Evolutionary conservation across 2,797 vertebrate genomes (phyloP), one percentile per base, ranked within the genome.

Genomic region (Notolabrus celidotus): DNA sequence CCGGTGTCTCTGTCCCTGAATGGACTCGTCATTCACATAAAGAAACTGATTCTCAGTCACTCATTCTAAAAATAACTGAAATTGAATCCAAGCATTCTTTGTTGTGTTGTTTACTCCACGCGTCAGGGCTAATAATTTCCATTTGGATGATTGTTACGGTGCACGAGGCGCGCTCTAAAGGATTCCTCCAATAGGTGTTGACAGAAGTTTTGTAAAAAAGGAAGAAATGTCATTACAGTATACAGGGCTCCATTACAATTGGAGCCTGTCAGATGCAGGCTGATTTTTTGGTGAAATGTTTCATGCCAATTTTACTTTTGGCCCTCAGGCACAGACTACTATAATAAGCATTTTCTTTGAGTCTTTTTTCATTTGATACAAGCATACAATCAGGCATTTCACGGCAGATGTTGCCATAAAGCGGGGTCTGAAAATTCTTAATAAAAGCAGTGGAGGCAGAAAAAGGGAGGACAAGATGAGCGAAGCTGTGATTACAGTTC

Each of bases 401-500:
- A 82, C 79, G 68, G 80, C 55, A 58, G 23, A 71, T 77, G 78
- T 66, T 77, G 65, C 82, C 62, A 78, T 74, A 71, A 87, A 84
- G 66, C 36, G 54, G 47, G 71, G 81, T 78, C 79, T 74, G 75
- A 69, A 80, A 56, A 74, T 77, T 69, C 42, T 59, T 78, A 77
- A 83, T 88, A 83, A 84, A 87, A 85, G 71, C 59, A 61, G 70
- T 15, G 29, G 71, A 83, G 63, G 74, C 53, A 82, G 72, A 78
- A 53, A n/a, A 41, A 82, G 68, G 66, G 75, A 75, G 57, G 41
- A 75, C 65, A 79, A 65, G 80, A 85, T 66, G 74, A 85, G 58
- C 53, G 75, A 82, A 79, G 78, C 80, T 88, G 90, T 90, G 87
- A 91, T 88, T 86, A 88, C 55, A 85, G 75, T 73, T 87, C 61